These are phyloP conservation scores for Cynaeus angustus DNA, from an alignment of 2,888 invertebrate species.

Conservation along the genomic window DNA sequence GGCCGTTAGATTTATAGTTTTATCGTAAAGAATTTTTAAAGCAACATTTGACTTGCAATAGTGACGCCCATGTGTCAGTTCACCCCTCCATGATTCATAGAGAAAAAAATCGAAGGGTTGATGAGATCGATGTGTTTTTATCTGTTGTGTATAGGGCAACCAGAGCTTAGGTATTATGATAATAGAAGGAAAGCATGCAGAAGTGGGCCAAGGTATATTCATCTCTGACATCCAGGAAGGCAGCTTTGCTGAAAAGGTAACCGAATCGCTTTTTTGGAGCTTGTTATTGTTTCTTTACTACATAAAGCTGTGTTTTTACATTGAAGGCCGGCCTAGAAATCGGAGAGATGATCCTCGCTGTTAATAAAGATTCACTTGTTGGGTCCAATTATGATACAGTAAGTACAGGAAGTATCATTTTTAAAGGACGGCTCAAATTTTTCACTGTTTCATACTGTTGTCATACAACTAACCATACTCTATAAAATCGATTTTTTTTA, in stretches of 20 bases:
- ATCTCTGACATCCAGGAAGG: constrained; percentile 94
- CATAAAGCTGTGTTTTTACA: constrained; percentile 51
- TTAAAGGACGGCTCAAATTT: constrained; percentile 3
- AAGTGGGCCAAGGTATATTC: constrained; percentile 94
- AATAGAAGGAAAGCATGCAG: constrained; percentile 93
- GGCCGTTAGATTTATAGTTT: not conserved
- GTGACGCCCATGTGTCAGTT: constrained; percentile 18
- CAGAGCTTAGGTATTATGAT: constrained; percentile 95
- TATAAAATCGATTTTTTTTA: no score
- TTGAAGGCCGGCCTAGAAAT: constrained; percentile 93
- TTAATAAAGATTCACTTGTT: constrained; percentile 93
- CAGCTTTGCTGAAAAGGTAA: constrained; percentile 89
- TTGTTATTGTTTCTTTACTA: constrained; percentile 46
- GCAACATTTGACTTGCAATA: constrained; percentile 1
- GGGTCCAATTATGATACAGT: constrained; percentile 92
- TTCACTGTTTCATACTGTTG: no score
- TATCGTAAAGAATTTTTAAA: no score
- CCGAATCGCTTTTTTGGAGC: constrained; percentile 37
- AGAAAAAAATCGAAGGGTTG: not conserved
- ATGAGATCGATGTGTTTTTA: constrained; percentile 49
- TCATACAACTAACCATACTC: no score
- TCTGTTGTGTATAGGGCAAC: constrained; percentile 76
- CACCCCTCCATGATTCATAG: constrained; percentile 17
- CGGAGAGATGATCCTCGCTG: constrained; percentile 97
- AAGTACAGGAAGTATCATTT: constrained; percentile 63